Evolutionary conservation across 2,113 vertebrate species (phyloP).

Genomic region (Dolichallabes microphthalmus): DNA sequence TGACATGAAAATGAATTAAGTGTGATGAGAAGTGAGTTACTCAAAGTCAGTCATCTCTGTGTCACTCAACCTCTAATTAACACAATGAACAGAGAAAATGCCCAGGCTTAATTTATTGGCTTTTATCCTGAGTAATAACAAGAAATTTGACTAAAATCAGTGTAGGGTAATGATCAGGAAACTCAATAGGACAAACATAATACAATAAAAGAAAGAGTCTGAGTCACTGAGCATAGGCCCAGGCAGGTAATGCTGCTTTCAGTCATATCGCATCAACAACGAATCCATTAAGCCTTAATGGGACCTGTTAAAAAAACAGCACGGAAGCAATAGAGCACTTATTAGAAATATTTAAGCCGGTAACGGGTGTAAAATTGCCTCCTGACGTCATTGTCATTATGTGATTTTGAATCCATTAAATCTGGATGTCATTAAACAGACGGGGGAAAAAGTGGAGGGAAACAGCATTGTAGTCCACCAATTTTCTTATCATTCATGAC

Average conservation of each 20-base stretch:
- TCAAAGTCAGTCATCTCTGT: background rate
- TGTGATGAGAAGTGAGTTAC: background rate
- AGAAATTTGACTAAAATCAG: background rate
- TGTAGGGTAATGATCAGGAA: background rate
- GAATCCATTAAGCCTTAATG: conserved; percentile 52
- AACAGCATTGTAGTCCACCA: background rate
- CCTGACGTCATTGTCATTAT: conserved; percentile 35
- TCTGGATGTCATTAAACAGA: conserved; percentile 26
- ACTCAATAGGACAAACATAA: conserved; percentile 20
- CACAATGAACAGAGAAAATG: background rate
- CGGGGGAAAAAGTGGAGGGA: conserved; percentile 13
- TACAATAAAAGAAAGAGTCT: conserved; percentile 30
- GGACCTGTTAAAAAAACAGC: conserved; percentile 42
- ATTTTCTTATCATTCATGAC: conserved; percentile 20
- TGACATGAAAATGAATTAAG: background rate
- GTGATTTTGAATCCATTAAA: conserved; percentile 41
- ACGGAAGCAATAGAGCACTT: conserved; percentile 46
- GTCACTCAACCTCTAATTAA: background rate
- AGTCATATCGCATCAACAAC: conserved; percentile 40
- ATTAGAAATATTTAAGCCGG: conserved; percentile 42
- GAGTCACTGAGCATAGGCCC: conserved; percentile 22
- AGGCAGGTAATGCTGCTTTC: conserved; percentile 10
- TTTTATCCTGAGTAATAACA: background rate
- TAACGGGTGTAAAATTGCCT: conserved; percentile 42
- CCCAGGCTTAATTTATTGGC: background rate